Evolutionary conservation across 2,797 vertebrate species (phyloP).

Genomic region (Mycteria americana): DNA sequence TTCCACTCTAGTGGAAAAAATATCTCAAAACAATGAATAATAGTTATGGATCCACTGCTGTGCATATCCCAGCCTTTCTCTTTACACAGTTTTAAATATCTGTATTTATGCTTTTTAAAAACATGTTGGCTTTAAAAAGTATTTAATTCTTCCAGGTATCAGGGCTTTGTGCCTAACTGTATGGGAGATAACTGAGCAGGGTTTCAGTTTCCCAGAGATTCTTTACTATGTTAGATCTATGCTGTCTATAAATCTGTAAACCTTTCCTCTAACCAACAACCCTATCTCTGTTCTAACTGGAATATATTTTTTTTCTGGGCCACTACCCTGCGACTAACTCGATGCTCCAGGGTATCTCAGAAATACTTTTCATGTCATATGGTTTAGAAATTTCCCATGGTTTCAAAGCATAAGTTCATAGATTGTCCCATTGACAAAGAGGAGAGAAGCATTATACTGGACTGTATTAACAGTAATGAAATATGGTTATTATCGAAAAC

Average conservation of each 20-base stretch:
- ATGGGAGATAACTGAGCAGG: neutral
- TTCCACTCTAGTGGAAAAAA: neutral
- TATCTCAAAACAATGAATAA: neutral
- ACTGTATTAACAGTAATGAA: neutral
- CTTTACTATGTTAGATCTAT: neutral
- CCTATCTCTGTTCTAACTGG: neutral
- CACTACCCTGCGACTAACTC: neutral
- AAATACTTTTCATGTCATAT: neutral
- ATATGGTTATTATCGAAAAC: neutral
- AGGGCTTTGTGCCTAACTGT: neutral
- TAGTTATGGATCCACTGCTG: neutral
- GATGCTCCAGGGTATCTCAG: neutral
- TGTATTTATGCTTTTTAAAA: neutral
- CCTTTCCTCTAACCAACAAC: neutral
- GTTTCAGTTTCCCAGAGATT: neutral
- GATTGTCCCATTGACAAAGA: neutral
- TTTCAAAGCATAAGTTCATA: neutral
- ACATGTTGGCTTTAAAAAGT: neutral
- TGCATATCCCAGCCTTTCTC: neutral
- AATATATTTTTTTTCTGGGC: neutral
- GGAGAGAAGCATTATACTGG: neutral
- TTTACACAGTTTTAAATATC: neutral
- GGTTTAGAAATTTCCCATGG: neutral
- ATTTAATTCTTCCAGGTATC: neutral
- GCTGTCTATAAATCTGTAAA: neutral